Evolutionary conservation across 1,140 invertebrate species (phyloP).

Genomic region (Drosophila ohnishii): DNA sequence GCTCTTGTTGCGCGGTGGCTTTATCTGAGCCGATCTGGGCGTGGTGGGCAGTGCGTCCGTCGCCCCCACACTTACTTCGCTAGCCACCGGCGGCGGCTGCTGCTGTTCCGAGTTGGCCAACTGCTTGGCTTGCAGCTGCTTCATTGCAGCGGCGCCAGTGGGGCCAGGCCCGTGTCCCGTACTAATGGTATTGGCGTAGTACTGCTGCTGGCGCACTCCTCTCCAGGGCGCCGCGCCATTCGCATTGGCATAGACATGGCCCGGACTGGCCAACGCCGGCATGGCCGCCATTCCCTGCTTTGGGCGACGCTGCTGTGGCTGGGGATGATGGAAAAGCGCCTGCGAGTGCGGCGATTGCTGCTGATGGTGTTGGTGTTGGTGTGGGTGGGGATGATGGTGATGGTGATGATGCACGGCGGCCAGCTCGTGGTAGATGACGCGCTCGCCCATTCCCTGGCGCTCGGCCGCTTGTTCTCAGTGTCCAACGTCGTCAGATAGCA

Average conservation of each 20-base stretch:
- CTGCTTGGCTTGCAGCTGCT: slow-evolving; percentile 3
- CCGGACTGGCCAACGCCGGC: slow-evolving; percentile 11
- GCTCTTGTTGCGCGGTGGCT: slow-evolving; percentile 16
- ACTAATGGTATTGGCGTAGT: not conserved
- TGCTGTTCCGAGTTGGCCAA: not conserved
- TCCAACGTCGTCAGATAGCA: not conserved
- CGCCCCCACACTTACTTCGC: not conserved
- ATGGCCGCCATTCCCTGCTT: slow-evolving; percentile 12
- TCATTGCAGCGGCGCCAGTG: not conserved
- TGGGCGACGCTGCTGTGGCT: slow-evolving; percentile 17
- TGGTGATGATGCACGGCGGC: slow-evolving; percentile 14
- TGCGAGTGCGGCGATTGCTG: slow-evolving; percentile 4
- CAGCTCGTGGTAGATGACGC: slow-evolving; percentile 28
- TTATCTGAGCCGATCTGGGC: slow-evolving; percentile 14
- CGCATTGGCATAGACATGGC: slow-evolving; percentile 15
- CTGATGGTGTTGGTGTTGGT: not conserved
- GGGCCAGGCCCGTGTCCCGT: not conserved
- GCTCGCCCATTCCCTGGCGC: slow-evolving; percentile 20
- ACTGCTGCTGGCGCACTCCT: not conserved
- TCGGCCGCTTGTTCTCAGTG: slow-evolving; percentile 5
- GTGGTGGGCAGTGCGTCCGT: slow-evolving; percentile 7
- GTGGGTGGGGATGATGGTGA: not conserved
- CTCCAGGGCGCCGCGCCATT: slow-evolving; percentile 12
- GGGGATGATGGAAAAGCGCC: slow-evolving; percentile 7
- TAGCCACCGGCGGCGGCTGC: slow-evolving; percentile 1